Conservation (phyloP, 2,888 invertebrate genomes). For the Horisme vitalbata region DNA sequence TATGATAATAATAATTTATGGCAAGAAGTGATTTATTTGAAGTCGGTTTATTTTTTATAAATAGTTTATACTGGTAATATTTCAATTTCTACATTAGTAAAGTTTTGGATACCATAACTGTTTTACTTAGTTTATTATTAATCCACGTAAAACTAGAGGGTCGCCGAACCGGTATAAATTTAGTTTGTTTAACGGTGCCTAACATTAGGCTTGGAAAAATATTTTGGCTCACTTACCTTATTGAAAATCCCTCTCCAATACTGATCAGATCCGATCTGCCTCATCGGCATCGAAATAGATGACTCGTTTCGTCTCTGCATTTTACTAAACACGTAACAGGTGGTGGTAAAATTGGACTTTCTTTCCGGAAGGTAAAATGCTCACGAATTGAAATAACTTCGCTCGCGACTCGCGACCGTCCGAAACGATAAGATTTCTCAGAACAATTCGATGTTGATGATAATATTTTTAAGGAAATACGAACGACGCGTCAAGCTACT, state of each 20-base stretch:
- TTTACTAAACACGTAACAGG: conserved; percentile 42
- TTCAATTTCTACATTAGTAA: too few relatives aligned
- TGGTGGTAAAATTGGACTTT: conserved; percentile 32
- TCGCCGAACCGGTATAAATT: conserved; percentile 17
- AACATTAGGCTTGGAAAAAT: neutral
- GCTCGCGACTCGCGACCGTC: too few relatives aligned
- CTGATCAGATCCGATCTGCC: conserved; percentile 70
- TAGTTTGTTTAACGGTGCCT: neutral
- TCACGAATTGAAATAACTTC: too few relatives aligned
- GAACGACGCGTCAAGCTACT: conserved; percentile 32
- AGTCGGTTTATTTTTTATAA: too few relatives aligned
- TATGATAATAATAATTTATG: too few relatives aligned
- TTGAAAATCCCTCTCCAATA: conserved; percentile 79
- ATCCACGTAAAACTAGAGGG: conserved; percentile 20
- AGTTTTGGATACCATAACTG: too few relatives aligned
- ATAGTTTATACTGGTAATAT: too few relatives aligned
- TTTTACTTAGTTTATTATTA: too few relatives aligned
- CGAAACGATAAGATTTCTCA: conserved; percentile 57
- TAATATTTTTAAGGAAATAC: conserved; percentile 32
- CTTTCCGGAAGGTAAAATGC: too few relatives aligned
- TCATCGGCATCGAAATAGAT: conserved; percentile 68
- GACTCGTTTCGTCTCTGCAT: conserved; percentile 69
- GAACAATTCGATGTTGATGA: conserved; percentile 37
- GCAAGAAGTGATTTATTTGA: too few relatives aligned
- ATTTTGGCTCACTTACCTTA: conserved; percentile 55